These are phyloP conservation scores for Aselliscus stoliczkanus DNA, from an alignment of 2,797 vertebrate genomes.

Conservation along the genomic window DNA sequence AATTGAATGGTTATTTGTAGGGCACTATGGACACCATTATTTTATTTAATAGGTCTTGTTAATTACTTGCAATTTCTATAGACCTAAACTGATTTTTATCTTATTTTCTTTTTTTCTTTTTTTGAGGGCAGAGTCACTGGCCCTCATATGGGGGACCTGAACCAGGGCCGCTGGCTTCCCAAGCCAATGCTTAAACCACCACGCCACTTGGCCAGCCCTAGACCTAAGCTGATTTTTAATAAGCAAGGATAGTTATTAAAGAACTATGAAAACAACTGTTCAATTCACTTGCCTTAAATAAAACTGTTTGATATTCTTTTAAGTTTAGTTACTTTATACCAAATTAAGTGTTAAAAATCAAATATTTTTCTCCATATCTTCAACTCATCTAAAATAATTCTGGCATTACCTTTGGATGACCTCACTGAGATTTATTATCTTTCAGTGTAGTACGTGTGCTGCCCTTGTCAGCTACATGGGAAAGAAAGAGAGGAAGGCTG, in stretches of 20 bases:
- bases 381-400: not conserved
- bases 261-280: not conserved
- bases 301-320: not conserved
- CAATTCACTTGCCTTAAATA: constrained; percentile 15
- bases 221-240: not conserved
- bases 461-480: not conserved
- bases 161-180: too few species aligned
- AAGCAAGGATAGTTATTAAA: not conserved
- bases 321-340: not conserved
- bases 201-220: too few species aligned
- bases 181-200: too few species aligned
- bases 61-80: not conserved
- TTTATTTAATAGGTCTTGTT: not conserved
- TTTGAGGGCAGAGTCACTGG: too few species aligned
- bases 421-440: constrained; percentile 33
- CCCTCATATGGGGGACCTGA: too few species aligned
- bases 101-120: too few species aligned
- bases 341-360: constrained; percentile 5
- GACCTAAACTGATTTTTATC: not conserved
- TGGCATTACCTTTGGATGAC: constrained; percentile 35
- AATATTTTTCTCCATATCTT: not conserved
- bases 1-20: not conserved
- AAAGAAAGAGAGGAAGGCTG: not conserved
- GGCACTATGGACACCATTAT: not conserved
- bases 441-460: not conserved